Base-by-base conservation (phyloP, 2,113 vertebrate species). In the Chionis minor region DNA sequence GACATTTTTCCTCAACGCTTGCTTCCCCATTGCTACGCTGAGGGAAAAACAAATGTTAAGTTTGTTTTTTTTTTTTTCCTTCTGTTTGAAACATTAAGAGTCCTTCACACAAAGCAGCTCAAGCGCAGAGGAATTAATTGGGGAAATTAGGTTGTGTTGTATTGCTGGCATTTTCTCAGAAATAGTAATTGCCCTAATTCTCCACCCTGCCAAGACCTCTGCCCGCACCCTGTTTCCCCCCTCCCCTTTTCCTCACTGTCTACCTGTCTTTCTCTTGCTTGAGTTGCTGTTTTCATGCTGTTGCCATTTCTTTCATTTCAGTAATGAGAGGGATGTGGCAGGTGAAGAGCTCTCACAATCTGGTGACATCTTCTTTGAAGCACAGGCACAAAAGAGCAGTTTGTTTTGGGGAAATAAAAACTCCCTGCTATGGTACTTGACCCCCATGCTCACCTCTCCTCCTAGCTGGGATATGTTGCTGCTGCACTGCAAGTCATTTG, bases 111-210 rank as follows among this genome's bases (percentile, higher is more conserved):
- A 86, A 95, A 86, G 52, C 81, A 91, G 83, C 93, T 91, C 87
- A 81, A 97, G 94, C 94, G 66, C 82, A 72, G 78, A 88, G 77
- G 91, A 94, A 97, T 97, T 98, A 98, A 98, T 98, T 97, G 94
- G 97, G 93, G 94, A 97, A 98, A 98, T 98, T 98, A 98, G 91
- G 82, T 97, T 96, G 95, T 97, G 94, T 98, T 98, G 97, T 98
- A 97, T 98, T 98, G 96, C 92, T 97, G 97, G 94, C 93, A 89
- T 94, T 94, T 97, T 95, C 95, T 92, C 89, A 87, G 89, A 79
- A 94, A 92, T 32, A 73, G 95, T 97, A 98, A 98, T 98, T 98
- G 93, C 97, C 94, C 92, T 92, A 97, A 97, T 98, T 97, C 97
- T 97, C 97, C 75, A 90, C 83, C 83, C 78, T 86, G 83, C 92